Evolutionary conservation across 2,888 invertebrate species (phyloP).

Genomic region (Melipona bicolor): DNA sequence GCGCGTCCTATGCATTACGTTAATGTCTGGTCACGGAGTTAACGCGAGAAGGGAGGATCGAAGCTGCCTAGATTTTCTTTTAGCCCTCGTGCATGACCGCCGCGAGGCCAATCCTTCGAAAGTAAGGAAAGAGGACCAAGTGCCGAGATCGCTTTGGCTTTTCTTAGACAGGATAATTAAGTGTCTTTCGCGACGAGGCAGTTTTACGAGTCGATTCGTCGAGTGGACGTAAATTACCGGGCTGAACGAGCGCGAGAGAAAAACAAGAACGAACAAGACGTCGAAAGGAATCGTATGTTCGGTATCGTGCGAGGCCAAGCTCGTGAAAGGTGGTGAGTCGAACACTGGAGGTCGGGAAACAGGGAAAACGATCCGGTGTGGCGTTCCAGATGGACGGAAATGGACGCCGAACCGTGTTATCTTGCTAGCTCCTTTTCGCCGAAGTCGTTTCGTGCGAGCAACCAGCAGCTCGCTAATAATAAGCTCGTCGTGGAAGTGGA

Average conservation of each 20-base stretch:
- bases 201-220: conserved; percentile 31
- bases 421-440: conserved; percentile 53
- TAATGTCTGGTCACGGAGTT: conserved; percentile 33
- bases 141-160: conserved; percentile 5
- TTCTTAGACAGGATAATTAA: conserved; percentile 32
- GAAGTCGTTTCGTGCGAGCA: conserved; percentile 47
- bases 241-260: not conserved
- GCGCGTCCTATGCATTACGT: conserved; percentile 48
- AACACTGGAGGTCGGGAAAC: not conserved
- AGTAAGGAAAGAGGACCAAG: not conserved
- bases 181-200: not conserved
- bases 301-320: conserved; percentile 2
- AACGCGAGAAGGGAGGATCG: not conserved
- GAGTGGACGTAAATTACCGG: conserved; percentile 31
- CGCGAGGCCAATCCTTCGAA: not conserved
- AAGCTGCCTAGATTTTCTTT: not conserved
- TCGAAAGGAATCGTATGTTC: conserved; percentile 9
- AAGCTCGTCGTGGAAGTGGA: conserved; percentile 58
- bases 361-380: not conserved
- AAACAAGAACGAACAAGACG: not conserved
- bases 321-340: not conserved
- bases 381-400: conserved; percentile 8
- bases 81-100: too few species aligned
- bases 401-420: conserved; percentile 40
- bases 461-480: conserved; percentile 67